A percentile compares a stretch with the other conserved stretches of the same genome.
Conservation (phyloP, 2,113 vertebrate genomes). For the Melanerpes aurifrons region DNA sequence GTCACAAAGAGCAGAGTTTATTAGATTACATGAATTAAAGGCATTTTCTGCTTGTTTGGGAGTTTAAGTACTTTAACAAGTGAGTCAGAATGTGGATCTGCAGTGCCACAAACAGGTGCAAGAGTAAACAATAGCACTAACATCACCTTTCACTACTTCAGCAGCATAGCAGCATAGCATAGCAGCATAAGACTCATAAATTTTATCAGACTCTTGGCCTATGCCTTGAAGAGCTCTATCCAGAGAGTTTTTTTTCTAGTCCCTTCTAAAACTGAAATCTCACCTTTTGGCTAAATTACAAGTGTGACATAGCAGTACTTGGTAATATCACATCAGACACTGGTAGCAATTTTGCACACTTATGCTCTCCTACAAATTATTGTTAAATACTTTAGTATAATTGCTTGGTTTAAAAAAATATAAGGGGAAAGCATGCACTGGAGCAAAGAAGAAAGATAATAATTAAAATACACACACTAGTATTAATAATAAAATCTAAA, state of each 20-base stretch:
- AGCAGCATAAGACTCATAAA: not conserved
- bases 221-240: not conserved
- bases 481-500: not conserved
- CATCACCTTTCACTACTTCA: not conserved
- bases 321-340: not conserved
- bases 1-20: not conserved
- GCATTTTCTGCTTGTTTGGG: not conserved
- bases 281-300: not conserved
- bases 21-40: not conserved
- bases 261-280: not conserved
- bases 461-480: not conserved
- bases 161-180: too few relatives aligned
- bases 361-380: not conserved
- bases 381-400: not conserved
- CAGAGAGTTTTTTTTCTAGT: not conserved
- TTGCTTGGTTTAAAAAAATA: not conserved
- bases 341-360: not conserved
- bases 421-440: not conserved
- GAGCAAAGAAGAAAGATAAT: not conserved
- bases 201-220: not conserved
- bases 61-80: not conserved
- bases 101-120: not conserved
- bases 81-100: not conserved
- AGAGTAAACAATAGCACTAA: not conserved
- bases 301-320: fast-evolving